These are phyloP conservation scores for Apomyelois bistriatella DNA, from an alignment of 2,888 invertebrate genomes.

Conservation along the genomic window DNA sequence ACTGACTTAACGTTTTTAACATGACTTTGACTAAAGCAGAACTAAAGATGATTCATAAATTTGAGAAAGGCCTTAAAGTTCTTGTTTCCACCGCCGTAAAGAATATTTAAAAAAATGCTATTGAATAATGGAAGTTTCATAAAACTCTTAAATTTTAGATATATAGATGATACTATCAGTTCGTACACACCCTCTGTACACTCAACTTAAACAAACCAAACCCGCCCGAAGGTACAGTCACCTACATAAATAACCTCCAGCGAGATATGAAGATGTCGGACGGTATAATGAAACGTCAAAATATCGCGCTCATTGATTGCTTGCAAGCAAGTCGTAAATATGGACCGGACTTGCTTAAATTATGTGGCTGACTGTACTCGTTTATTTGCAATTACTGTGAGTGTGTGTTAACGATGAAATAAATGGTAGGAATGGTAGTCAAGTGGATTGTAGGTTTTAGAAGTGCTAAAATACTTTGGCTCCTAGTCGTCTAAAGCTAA, in stretches of 20 bases:
- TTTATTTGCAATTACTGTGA: constrained; percentile 20
- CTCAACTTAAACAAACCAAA: constrained; percentile 9
- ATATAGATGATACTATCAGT: neutral
- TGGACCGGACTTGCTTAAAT: constrained; percentile 23
- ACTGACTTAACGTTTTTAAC: too few species aligned
- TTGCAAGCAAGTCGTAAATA: constrained; percentile 30
- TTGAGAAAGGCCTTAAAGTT: too few species aligned
- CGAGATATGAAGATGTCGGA: constrained; percentile 73
- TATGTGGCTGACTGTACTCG: constrained; percentile 34
- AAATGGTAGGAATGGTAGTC: neutral
- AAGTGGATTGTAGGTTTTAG: too few species aligned
- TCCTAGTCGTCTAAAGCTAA: too few species aligned
- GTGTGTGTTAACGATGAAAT: constrained; percentile 7
- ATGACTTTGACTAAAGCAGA: too few species aligned
- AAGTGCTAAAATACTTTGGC: too few species aligned
- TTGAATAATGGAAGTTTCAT: too few species aligned
- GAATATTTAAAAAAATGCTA: too few species aligned
- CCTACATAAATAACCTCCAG: constrained; percentile 59
- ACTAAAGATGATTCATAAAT: too few species aligned
- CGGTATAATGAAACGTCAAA: constrained; percentile 74
- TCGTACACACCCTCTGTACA: neutral
- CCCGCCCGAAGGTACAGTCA: constrained; percentile 52
- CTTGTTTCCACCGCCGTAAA: too few species aligned
- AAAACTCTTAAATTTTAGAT: too few species aligned
- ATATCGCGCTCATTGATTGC: constrained; percentile 62